These are phyloP conservation scores for Sus scrofa DNA, from an alignment of 2,113 vertebrate genomes.

Conservation along the genomic window T2T-Sscrofa CM000822.6:2993001-2993500, in stretches of 20 bases:
- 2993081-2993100: not conserved
- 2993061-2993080: not conserved
- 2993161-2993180: too few relatives aligned
- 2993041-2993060: not conserved
- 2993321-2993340: not conserved
- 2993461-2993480: not conserved
- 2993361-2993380: not conserved
- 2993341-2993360: not conserved
- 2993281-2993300: not conserved
- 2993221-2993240: not conserved
- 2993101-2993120: not conserved
- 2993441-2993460: not conserved
- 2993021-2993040: not conserved
- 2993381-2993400: not conserved
- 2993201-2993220: not conserved
- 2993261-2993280: not conserved
- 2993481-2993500: not conserved
- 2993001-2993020: not conserved
- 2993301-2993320: not conserved
- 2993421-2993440: not conserved
- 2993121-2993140: not conserved
- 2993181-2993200: too few relatives aligned
- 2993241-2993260: not conserved
- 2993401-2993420: not conserved
- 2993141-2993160: not conserved